phyloP scores from a whole-genome alignment of 2,888 invertebrate species.

The Nymphalis urticae region DNA sequence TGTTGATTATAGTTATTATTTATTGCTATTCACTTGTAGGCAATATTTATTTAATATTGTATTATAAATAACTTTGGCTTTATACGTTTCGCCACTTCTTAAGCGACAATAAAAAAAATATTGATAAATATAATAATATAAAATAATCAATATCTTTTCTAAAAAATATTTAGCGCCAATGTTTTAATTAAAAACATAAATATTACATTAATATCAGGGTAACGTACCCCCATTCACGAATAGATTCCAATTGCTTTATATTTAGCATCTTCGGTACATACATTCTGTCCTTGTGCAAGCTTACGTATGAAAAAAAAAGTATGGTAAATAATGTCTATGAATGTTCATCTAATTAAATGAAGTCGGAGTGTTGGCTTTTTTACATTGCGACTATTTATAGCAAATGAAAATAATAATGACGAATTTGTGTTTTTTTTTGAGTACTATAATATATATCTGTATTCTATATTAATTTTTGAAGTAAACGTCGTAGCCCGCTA shows the following conservation, averaged over 20 bases:
- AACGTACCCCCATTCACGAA: constrained; percentile 92
- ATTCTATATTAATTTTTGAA: no score
- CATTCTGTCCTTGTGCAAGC: constrained; percentile 71
- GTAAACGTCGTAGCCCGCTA: no score
- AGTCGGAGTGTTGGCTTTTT: neutral
- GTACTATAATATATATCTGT: no score
- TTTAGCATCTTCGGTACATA: constrained; percentile 88
- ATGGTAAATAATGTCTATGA: constrained; percentile 24
- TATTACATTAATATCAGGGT: constrained; percentile 52
- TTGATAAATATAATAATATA: neutral
- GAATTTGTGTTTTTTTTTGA: neutral
- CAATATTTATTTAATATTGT: no score
- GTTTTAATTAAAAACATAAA: constrained; percentile 48
- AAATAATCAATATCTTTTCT: neutral
- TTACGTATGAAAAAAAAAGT: constrained; percentile 53
- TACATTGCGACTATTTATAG: neutral
- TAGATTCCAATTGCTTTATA: constrained; percentile 92
- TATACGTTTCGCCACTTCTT: no score
- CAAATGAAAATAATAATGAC: neutral
- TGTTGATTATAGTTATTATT: no score
- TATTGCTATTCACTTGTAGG: no score
- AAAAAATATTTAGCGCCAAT: constrained; percentile 36
- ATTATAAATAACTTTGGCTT: no score
- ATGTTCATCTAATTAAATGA: neutral
- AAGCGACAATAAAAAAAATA: neutral